phyloP scores from a whole-genome alignment of 2,113 vertebrate species.

The Excalfactoria chinensis region DNA sequence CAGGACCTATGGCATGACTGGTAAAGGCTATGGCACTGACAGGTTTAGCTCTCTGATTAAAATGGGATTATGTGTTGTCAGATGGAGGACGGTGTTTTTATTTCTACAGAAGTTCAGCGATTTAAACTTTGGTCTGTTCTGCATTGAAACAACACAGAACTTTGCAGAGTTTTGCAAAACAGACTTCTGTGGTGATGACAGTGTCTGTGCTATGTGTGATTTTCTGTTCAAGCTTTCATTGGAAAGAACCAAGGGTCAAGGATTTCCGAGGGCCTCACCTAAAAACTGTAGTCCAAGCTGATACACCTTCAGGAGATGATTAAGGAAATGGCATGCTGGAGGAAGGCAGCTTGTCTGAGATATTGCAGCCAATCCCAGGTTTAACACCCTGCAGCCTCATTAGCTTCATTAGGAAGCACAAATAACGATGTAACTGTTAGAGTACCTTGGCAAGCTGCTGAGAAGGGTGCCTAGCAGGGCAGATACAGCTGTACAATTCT shows the following conservation, averaged over 20 bases:
- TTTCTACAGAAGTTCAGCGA: not conserved
- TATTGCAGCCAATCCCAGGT: not conserved
- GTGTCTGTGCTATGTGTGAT: accelerated
- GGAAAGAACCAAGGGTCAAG: not conserved
- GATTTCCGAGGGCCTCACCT: not conserved
- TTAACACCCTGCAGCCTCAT: not conserved
- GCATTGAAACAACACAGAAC: not conserved
- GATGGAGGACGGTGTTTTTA: not conserved
- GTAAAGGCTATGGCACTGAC: not conserved
- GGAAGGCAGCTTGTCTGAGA: not conserved
- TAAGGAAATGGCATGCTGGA: not conserved
- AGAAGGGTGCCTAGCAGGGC: not conserved
- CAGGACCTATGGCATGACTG: not conserved
- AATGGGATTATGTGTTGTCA: not conserved
- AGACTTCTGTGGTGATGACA: accelerated
- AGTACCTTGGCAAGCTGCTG: not conserved
- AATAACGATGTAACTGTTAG: not conserved
- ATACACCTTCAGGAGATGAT: not conserved
- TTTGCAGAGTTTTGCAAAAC: not conserved
- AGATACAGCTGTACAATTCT: not conserved
- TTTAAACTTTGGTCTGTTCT: not conserved
- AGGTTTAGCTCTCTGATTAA: not conserved
- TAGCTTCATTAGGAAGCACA: accelerated
- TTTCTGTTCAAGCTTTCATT: not conserved
- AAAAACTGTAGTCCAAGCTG: not conserved